A percentile compares a stretch with the other conserved stretches of the same genome.
Evolutionary conservation across 2,113 vertebrate species (phyloP).

Genomic region (Entelurus aequoreus): DNA sequence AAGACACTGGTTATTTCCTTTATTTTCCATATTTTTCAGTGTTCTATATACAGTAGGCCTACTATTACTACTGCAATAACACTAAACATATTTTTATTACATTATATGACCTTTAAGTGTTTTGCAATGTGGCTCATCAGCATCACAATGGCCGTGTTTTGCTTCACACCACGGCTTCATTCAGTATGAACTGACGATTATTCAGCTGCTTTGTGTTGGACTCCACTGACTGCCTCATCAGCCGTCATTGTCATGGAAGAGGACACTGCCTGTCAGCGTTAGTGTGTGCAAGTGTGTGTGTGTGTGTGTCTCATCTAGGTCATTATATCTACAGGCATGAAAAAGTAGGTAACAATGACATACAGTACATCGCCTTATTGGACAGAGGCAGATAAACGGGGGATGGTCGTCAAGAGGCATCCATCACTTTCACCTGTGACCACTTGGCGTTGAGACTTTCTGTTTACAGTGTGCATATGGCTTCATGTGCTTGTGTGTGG

Average conservation of each 20-base stretch:
- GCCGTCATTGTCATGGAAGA: conserved; percentile 37
- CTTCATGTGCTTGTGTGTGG: background rate
- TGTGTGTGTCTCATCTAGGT: conserved; percentile 50
- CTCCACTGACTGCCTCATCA: conserved; percentile 41
- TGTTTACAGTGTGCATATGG: conserved; percentile 15
- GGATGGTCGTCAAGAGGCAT: conserved; percentile 18
- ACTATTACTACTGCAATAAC: background rate
- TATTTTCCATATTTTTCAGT: too few species aligned
- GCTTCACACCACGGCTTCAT: background rate
- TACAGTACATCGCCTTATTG: conserved; percentile 36
- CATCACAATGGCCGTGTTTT: conserved; percentile 2
- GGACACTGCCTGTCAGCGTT: conserved; percentile 12
- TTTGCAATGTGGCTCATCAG: background rate
- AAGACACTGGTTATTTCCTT: too few species aligned
- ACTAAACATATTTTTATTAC: background rate
- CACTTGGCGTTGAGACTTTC: conserved; percentile 13
- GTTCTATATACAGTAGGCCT: too few species aligned
- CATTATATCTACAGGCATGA: conserved; percentile 54
- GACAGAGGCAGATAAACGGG: conserved; percentile 22
- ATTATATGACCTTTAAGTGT: background rate
- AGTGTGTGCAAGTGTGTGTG: conserved; percentile 2
- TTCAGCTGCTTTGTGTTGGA: conserved; percentile 29
- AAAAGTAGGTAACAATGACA: conserved; percentile 41
- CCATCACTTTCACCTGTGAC: conserved; percentile 47
- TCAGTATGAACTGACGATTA: conserved; percentile 25